A percentile compares a stretch with the other conserved stretches of the same genome.
Evolutionary conservation across 2,888 invertebrate genomes (phyloP).

Genomic region (Muschampia plurimacula): DNA sequence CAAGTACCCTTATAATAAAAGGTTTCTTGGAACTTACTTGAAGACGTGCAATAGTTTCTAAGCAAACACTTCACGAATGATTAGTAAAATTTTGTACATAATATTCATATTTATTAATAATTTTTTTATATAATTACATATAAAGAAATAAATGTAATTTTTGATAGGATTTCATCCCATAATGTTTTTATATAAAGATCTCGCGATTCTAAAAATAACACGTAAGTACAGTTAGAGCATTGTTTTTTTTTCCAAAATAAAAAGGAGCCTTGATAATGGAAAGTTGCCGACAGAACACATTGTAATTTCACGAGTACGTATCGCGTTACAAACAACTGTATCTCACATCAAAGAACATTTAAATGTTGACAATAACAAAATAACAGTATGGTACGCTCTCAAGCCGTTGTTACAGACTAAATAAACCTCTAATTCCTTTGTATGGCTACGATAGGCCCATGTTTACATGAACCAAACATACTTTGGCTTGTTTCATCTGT

Average conservation of each 20-base stretch:
- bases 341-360: conserved; percentile 73
- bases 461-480: conserved; percentile 20
- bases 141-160: not conserved
- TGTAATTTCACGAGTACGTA: conserved; percentile 39
- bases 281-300: conserved; percentile 21
- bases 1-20: too few relatives aligned
- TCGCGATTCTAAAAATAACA: conserved; percentile 7
- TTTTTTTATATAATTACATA: not conserved
- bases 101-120: too few relatives aligned
- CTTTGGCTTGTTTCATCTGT: conserved; percentile 15
- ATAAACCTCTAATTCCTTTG: conserved; percentile 55
- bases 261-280: conserved; percentile 29
- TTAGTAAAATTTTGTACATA: too few relatives aligned
- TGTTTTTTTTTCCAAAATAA: conserved; percentile 27
- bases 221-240: not conserved
- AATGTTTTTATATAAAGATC: not conserved
- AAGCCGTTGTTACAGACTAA: conserved; percentile 56
- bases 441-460: conserved; percentile 5
- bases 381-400: conserved; percentile 56
- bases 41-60: too few relatives aligned
- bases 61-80: too few relatives aligned
- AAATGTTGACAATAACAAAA: conserved; percentile 67
- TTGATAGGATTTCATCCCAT: not conserved
- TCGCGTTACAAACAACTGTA: conserved; percentile 48
- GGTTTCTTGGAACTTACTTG: too few relatives aligned